Percentiles rank a stretch among this genome's conserved stretches.
These are phyloP conservation scores for Pogonognathellus flavescens DNA, from an alignment of 1,140 invertebrate genomes.

Conservation along the genomic window DNA sequence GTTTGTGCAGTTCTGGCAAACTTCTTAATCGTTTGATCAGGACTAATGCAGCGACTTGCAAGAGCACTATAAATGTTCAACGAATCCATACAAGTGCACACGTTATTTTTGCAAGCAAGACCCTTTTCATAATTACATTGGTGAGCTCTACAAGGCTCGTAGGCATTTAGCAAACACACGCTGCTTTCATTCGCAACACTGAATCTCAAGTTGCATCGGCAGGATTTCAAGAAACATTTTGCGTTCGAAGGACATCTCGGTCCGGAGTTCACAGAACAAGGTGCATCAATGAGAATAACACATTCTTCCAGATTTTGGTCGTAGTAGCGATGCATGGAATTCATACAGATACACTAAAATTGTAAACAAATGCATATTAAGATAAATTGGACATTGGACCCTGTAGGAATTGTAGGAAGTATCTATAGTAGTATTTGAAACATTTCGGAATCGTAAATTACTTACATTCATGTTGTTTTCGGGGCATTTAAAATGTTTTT, in stretches of 20 bases:
- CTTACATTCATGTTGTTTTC: no score
- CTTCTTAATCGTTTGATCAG: background rate
- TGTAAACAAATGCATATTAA: background rate
- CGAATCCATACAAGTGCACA: conserved; percentile 51
- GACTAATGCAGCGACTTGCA: background rate
- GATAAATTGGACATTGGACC: background rate
- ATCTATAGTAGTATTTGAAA: no score
- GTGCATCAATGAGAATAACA: background rate
- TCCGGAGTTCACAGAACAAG: background rate
- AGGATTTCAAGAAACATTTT: background rate
- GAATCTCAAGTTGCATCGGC: background rate
- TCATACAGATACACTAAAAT: conserved; percentile 15
- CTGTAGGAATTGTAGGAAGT: no score
- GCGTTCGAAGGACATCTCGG: background rate
- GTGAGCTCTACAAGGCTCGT: background rate
- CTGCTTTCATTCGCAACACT: background rate
- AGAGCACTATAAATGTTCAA: conserved; percentile 22
- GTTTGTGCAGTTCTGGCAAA: background rate
- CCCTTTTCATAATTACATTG: conserved; percentile 48
- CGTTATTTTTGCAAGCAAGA: conserved; percentile 50
- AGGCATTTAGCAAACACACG: background rate
- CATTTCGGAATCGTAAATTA: no score
- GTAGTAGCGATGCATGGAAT: background rate
- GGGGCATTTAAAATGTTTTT: no score
- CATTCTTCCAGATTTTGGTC: background rate